Evolutionary conservation across 1,140 invertebrate species (phyloP).

Genomic region (Euschistus heros): DNA sequence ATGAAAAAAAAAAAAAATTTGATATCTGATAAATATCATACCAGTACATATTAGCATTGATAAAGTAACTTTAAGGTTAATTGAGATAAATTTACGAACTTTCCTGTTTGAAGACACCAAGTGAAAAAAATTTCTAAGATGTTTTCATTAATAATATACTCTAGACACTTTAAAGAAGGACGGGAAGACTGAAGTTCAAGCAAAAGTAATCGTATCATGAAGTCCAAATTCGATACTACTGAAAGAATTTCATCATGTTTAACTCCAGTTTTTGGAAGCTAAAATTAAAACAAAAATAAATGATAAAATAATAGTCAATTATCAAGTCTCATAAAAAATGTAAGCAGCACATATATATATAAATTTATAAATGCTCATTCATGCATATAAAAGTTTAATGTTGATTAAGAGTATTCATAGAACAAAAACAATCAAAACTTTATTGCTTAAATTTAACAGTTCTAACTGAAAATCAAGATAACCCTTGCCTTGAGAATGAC

Average conservation of each 20-base stretch:
- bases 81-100: slow-evolving; percentile 35
- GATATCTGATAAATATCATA: not conserved
- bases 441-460: too few species aligned
- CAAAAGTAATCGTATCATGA: slow-evolving; percentile 79
- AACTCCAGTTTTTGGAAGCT: slow-evolving; percentile 40
- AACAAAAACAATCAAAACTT: too few species aligned
- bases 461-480: too few species aligned
- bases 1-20: too few species aligned
- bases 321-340: too few species aligned
- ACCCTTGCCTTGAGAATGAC: too few species aligned
- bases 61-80: not conserved
- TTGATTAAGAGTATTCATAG: too few species aligned
- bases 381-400: too few species aligned
- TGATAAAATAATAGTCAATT: not conserved
- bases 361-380: too few species aligned
- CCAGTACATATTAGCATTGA: not conserved
- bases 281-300: slow-evolving; percentile 25
- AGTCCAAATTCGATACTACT: slow-evolving; percentile 85
- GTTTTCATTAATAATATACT: slow-evolving; percentile 65
- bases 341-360: too few species aligned
- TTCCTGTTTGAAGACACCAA: slow-evolving; percentile 62
- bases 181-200: slow-evolving; percentile 54
- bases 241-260: slow-evolving; percentile 73
- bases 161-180: slow-evolving; percentile 47
- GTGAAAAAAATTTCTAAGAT: slow-evolving; percentile 63